Percentiles rank a stretch among this genome's conserved stretches.
Conservation (phyloP, 2,113 vertebrate species). For the Copsychus sechellarum region DNA sequence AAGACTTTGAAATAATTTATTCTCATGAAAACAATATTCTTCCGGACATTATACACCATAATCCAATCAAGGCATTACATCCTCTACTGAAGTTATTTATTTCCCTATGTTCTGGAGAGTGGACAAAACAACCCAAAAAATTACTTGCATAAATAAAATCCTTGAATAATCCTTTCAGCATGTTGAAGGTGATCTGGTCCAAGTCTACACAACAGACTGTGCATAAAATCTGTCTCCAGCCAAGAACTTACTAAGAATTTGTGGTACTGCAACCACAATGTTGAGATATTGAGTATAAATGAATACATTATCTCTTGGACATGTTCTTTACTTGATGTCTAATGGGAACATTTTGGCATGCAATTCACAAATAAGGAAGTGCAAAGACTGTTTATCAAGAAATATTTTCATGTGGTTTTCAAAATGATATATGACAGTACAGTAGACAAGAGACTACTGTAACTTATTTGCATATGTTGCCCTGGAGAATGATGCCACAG, state of each 20-base stretch:
- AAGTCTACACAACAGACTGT: not conserved
- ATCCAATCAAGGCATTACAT: not conserved
- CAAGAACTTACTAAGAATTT: not conserved
- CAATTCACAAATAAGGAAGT: not conserved
- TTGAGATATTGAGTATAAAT: not conserved
- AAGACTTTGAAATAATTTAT: not conserved
- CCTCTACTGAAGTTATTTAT: not conserved
- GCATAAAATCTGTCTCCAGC: not conserved
- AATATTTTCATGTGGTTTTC: not conserved
- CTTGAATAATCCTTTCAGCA: not conserved
- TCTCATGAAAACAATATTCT: not conserved
- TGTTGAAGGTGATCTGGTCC: not conserved
- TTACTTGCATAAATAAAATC: not conserved
- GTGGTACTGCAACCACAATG: not conserved
- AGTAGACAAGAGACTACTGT: not conserved
- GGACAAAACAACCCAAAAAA: not conserved
- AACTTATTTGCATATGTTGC: constrained; percentile 1
- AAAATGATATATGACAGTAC: not conserved
- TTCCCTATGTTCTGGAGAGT: not conserved
- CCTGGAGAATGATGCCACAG: not conserved
- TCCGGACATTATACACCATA: not conserved
- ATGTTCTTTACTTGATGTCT: not conserved
- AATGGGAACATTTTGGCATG: not conserved
- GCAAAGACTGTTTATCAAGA: not conserved
- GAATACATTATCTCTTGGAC: not conserved